A percentile compares a stretch with the other conserved stretches of the same genome.
phyloP scores from a whole-genome alignment of 2,797 vertebrate genomes.

The Acanthis flammea region DNA sequence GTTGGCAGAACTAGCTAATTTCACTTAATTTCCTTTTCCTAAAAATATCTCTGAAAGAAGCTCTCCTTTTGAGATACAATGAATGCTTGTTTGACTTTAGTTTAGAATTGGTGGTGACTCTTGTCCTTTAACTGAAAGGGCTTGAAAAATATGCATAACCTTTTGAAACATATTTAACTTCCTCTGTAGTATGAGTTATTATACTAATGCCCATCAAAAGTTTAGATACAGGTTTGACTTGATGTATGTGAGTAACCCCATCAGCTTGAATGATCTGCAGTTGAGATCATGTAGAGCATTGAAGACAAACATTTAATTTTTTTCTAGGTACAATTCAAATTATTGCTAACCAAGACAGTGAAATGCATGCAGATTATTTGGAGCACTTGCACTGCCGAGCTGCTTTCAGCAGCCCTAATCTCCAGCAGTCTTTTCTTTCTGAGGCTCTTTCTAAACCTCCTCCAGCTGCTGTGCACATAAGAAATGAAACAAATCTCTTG shows the following conservation, averaged over 20 bases:
- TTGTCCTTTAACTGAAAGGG: conserved; percentile 39
- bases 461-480: background rate
- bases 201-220: background rate
- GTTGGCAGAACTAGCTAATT: conserved; percentile 55
- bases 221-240: background rate
- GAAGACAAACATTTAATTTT: background rate
- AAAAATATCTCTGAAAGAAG: conserved; percentile 54
- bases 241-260: background rate
- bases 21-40: conserved; percentile 56
- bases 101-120: conserved; percentile 21
- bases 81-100: conserved; percentile 36
- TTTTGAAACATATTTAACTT: conserved; percentile 13
- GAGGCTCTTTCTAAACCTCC: background rate
- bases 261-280: background rate
- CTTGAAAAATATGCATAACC: conserved; percentile 53
- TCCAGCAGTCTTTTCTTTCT: background rate
- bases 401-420: background rate
- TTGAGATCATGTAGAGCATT: background rate
- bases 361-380: background rate
- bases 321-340: background rate
- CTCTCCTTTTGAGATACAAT: conserved; percentile 50
- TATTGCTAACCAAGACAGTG: background rate
- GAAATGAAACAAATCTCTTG: conserved; percentile 1
- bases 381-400: background rate
- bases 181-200: background rate